phyloP scores from a whole-genome alignment of 2,113 vertebrate genomes.

The Mustelus asterias region DNA sequence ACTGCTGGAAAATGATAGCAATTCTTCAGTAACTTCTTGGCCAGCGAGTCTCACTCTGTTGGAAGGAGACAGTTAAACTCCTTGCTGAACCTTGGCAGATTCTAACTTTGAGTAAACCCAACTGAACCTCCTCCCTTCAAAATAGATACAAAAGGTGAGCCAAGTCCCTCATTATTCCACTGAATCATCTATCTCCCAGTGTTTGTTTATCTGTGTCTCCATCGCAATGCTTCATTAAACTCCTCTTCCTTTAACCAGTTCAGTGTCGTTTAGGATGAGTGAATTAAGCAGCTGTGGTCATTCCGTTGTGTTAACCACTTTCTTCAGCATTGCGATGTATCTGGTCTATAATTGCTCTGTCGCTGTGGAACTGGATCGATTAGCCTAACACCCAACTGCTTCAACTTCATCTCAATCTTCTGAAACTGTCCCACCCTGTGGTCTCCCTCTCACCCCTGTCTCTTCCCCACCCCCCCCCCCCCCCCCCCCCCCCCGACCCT shows the following conservation, averaged over 20 bases:
- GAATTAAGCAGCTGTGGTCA: background rate
- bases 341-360: background rate
- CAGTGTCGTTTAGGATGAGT: background rate
- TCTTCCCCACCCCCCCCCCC: background rate
- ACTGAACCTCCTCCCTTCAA: background rate
- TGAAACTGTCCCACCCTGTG: background rate
- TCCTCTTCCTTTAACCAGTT: background rate
- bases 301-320: background rate
- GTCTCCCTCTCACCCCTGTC: background rate
- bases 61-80: background rate
- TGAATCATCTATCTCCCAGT: background rate
- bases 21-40: background rate
- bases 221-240: background rate
- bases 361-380: background rate
- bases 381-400: background rate
- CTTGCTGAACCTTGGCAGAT: background rate
- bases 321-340: background rate
- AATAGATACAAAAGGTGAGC: background rate
- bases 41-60: background rate
- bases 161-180: background rate
- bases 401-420: background rate
- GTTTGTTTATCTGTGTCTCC: background rate
- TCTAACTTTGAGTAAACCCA: background rate
- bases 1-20: background rate
- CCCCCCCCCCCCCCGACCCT: too few relatives aligned